Base-by-base conservation (phyloP, 2,113 vertebrate species). In the Prionailurus viverrinus region DNA sequence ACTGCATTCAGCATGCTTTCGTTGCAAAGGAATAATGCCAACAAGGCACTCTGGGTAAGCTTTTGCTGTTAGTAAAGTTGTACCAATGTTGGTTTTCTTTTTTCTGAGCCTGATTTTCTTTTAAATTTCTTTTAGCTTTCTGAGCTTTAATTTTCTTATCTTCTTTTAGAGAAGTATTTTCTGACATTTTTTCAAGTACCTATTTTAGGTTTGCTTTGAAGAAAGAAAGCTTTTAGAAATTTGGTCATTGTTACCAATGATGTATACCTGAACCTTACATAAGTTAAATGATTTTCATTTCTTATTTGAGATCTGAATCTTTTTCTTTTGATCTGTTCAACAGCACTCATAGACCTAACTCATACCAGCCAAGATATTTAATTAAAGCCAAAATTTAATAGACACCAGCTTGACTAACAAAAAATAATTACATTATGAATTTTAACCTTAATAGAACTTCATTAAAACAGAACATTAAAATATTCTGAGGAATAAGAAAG, bases 261-360 rank as follows among this genome's bases (percentile, higher is more conserved):
- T 25, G 10, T 71, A 29, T 51, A 82, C 61, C 66, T n/a, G 29
- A 92, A 84, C 8, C 41, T 2, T 12, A 89, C 41, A 21, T n/a
- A 61, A 23, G 7, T 69, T 85, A 45, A 78, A 33, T 81, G 90
- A 88, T 58, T 73, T 98, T 86, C 76, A 21, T 45, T 91, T 84
- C 84, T 96, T 95, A 21, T 39, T 48, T 21, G 41, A 73, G 36
- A 48, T 93, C 45, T 61, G 68, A 95, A 61, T 81, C 58, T 79
- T 96, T 96, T 48, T 61, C 61, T 94, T 96, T 92, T 92, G 90
- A 96, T 95, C 53, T 94, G 51, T 53, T 82, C 66, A 86, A 61
- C 3, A 63, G 36, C n/a, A 65, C 80, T 73, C 11, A 53, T 9
- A 71, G 51, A 18, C 58, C 58, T 61, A 61, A 66, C 39, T 53